Evolutionary conservation across 2,113 vertebrate species (phyloP).

Genomic region (Porphyrio hochstetteri): DNA sequence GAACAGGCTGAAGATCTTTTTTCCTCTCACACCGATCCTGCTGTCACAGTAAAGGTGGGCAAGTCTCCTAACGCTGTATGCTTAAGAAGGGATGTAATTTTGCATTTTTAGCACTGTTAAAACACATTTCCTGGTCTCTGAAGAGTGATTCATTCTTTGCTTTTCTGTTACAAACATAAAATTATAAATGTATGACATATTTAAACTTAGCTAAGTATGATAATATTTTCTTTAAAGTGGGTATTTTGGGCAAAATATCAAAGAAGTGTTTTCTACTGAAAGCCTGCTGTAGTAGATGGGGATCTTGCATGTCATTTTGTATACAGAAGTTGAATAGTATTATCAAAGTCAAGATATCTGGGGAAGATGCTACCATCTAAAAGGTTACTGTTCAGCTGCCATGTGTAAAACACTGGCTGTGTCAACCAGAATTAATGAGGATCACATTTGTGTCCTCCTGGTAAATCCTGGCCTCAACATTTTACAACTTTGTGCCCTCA

Average conservation of each 20-base stretch:
- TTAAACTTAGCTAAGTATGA: constrained; percentile 48
- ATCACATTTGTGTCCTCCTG: neutral
- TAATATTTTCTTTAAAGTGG: neutral
- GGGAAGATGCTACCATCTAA: neutral
- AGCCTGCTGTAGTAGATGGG: constrained; percentile 2
- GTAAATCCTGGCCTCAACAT: neutral
- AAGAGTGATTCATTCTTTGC: neutral
- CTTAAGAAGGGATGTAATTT: neutral
- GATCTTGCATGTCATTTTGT: neutral
- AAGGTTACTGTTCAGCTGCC: neutral
- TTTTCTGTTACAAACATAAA: constrained; percentile 10
- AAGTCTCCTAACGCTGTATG: neutral
- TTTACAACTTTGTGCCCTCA: neutral
- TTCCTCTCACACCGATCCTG: neutral
- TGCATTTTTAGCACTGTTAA: constrained; percentile 14
- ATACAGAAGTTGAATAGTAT: neutral
- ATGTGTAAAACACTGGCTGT: neutral
- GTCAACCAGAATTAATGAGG: neutral
- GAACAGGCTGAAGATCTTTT: neutral
- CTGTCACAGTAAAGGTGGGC: neutral
- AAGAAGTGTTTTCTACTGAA: constrained; percentile 36
- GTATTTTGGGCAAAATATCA: constrained; percentile 30
- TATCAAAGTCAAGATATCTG: neutral
- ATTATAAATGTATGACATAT: constrained; percentile 18
- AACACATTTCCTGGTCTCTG: neutral